Evolutionary conservation across 2,113 vertebrate genomes (phyloP).

Genomic region (Platysternon megacephalum): DNA sequence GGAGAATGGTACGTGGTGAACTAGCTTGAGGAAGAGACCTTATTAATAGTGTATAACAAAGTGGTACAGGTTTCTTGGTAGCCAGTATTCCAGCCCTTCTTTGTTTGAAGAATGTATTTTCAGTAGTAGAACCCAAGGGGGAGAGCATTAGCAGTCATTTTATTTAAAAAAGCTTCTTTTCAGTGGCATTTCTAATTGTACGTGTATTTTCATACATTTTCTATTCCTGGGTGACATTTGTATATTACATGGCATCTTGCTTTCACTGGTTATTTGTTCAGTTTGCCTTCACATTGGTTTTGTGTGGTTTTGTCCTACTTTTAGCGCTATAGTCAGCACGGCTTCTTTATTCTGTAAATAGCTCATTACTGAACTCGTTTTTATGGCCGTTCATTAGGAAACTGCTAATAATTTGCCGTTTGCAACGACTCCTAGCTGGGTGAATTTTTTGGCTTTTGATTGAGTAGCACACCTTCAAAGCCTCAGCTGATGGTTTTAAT

Average conservation of each 20-base stretch:
- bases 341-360: neutral
- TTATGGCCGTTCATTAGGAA: neutral
- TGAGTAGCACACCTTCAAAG: neutral
- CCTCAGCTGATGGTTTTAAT: neutral
- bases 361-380: neutral
- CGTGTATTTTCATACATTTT: neutral
- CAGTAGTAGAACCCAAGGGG: neutral
- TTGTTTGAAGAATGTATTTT: neutral
- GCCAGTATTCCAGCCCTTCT: neutral
- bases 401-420: neutral
- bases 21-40: neutral
- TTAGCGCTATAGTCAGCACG: accelerated
- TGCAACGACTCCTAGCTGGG: neutral
- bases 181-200: neutral
- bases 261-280: neutral
- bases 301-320: neutral
- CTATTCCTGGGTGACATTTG: neutral
- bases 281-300: neutral
- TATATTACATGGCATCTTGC: neutral
- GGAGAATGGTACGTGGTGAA: neutral
- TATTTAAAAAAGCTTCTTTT: neutral
- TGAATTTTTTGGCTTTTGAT: neutral
- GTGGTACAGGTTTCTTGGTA: neutral
- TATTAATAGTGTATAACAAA: neutral
- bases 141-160: neutral